phyloP scores from a whole-genome alignment of 2,888 invertebrate genomes.

The Trichopoda pennipes region DNA sequence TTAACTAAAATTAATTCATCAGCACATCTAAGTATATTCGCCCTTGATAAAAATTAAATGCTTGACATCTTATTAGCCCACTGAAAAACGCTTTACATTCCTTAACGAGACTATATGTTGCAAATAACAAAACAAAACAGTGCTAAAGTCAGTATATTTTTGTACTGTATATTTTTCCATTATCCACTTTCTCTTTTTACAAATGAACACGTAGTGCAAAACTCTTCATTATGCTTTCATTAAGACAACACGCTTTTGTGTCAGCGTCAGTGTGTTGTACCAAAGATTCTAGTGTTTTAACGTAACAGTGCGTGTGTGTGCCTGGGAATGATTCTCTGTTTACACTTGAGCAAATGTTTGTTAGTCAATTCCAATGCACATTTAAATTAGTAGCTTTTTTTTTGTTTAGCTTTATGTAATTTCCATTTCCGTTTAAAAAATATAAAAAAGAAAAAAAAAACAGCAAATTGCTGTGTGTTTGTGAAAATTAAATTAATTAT shows the following conservation, averaged over 20 bases:
- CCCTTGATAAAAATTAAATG: too few species aligned
- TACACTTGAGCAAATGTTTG: conserved; percentile 38
- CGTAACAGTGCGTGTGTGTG: neutral
- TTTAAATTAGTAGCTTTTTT: conserved; percentile 45
- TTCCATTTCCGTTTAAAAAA: too few species aligned
- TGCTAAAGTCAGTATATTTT: too few species aligned
- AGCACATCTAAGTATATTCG: too few species aligned
- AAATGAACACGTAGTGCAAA: neutral
- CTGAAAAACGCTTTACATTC: too few species aligned
- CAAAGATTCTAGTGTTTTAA: neutral
- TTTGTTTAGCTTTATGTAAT: conserved; percentile 1
- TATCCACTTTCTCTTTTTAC: neutral
- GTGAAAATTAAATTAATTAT: conserved; percentile 39
- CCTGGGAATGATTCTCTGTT: neutral
- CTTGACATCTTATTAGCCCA: too few species aligned
- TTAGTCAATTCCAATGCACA: conserved; percentile 56
- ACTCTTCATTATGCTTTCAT: neutral
- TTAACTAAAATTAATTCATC: too few species aligned
- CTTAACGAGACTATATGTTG: too few species aligned
- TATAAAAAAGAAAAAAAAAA: too few species aligned
- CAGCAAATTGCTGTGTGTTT: neutral
- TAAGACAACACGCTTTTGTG: conserved; percentile 19
- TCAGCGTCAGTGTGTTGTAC: neutral
- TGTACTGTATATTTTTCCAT: too few species aligned
- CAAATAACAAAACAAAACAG: too few species aligned